These are phyloP conservation scores for Calliscelio sp. DNA, from an alignment of 2,888 invertebrate species.

Conservation along the genomic window DNA sequence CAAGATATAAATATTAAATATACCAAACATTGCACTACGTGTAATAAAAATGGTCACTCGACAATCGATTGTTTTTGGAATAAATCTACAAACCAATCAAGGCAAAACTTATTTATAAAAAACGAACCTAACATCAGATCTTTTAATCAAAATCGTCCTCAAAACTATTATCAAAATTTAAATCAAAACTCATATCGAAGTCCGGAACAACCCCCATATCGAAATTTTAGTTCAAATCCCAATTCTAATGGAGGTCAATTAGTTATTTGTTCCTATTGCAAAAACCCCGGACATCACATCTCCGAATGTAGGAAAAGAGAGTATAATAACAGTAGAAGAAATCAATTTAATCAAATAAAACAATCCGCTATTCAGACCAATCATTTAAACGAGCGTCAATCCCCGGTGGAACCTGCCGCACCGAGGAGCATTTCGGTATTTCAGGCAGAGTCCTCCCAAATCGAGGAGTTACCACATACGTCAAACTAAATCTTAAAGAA, in stretches of 20 bases:
- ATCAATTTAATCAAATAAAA: too few species aligned
- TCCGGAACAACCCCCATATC: too few species aligned
- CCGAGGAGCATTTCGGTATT: slow-evolving; percentile 1
- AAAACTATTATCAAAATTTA: background rate
- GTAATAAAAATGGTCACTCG: slow-evolving; percentile 7
- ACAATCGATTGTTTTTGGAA: slow-evolving; percentile 13
- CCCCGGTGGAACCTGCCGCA: slow-evolving; percentile 9
- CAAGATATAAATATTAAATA: background rate
- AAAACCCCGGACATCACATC: slow-evolving; percentile 52
- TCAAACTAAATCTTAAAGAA: background rate
- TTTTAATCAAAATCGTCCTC: background rate
- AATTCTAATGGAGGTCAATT: too few species aligned
- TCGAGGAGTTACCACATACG: slow-evolving; percentile 7
- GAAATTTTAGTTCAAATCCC: too few species aligned
- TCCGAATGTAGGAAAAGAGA: slow-evolving; percentile 44
- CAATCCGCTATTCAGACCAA: too few species aligned
- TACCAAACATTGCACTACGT: slow-evolving; percentile 6
- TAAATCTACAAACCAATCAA: too few species aligned
- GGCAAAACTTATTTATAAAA: too few species aligned
- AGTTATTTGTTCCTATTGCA: slow-evolving; percentile 52
- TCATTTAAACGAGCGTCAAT: slow-evolving; percentile 39
- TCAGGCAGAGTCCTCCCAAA: background rate
- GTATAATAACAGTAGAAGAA: slow-evolving; percentile 61
- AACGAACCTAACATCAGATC: background rate
- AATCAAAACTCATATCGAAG: background rate